phyloP scores from a whole-genome alignment of 2,113 vertebrate genomes.

The Zapornia atra region DNA sequence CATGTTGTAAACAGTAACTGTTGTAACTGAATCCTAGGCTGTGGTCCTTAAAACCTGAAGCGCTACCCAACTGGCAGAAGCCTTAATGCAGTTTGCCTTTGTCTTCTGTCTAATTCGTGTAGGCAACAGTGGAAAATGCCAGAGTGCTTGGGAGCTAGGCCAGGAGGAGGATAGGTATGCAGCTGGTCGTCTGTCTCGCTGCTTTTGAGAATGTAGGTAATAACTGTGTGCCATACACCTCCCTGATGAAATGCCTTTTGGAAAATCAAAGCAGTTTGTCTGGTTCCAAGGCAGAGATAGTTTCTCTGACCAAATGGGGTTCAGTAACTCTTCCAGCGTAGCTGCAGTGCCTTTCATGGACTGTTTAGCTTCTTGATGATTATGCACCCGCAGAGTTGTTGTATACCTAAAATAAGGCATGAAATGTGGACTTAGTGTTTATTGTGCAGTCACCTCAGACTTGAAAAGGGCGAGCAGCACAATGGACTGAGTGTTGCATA shows the following conservation, averaged over 20 bases:
- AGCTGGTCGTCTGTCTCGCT: neutral
- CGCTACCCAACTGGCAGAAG: constrained; percentile 12
- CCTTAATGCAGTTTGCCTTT: constrained; percentile 25
- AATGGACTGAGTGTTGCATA: neutral
- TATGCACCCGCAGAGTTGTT: neutral
- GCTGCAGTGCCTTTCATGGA: neutral
- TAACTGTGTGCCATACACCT: neutral
- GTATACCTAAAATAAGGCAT: neutral
- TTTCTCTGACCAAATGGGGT: constrained; percentile 23
- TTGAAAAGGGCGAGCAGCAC: neutral
- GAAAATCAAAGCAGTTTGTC: constrained; percentile 26
- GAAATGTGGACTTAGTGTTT: neutral
- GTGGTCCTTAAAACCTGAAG: neutral
- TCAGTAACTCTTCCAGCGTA: constrained; percentile 12
- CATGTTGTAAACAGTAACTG: constrained; percentile 37
- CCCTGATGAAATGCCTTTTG: constrained; percentile 45
- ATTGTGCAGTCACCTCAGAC: neutral
- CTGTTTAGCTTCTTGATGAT: constrained; percentile 24
- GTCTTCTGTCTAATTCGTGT: constrained; percentile 15
- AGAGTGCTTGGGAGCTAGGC: constrained; percentile 40
- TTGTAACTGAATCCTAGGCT: constrained; percentile 17
- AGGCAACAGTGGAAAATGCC: constrained; percentile 19
- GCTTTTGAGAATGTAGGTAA: constrained; percentile 11
- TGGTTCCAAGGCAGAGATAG: neutral
- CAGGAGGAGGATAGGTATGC: constrained; percentile 57